Base-by-base conservation (phyloP, 2,113 vertebrate genomes). In the Vimba vimba region DNA sequence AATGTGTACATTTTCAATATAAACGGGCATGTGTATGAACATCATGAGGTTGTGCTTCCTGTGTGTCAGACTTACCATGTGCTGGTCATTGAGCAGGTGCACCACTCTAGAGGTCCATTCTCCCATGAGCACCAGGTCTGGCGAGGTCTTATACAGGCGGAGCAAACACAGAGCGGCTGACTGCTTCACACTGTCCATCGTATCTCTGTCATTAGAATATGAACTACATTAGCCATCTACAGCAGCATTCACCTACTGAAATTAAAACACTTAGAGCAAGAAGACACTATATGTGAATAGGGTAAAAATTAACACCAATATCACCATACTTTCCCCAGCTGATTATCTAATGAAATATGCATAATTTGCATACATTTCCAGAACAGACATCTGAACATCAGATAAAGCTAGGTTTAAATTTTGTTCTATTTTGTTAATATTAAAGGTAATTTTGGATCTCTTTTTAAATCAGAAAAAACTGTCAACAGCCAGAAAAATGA, bases 161-260 rank as follows among this genome's bases (percentile, higher is more conserved):
- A 98, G 94, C 76, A 98, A 93, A 92, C 97, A 98, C 57, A 98
- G 95, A 59, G 97, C 97, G 0, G 97, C 97, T 0, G 97, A 97
- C 93, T 98, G 97, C 79, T 98, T 98, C 90, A 98, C 97, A 0
- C 97, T 98, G 92, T 98, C 97, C 97, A 98, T 98, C 2, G 97
- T 98, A 83, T 98, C 97, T 17, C 97, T 98, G 91, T 12, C 0
- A 57, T 47, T 71, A 21, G 11, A 23, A 77, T 23, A 77, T 15
- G 50, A 77, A 55, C 15, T 77, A 12, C 8, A 33, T 77, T 10
- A 77, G 47, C 4, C 7, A 52, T 33, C 75, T 55, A 77, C 2
- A 27, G 73, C 45, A 75, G 21, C 9, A 6, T 43, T 69, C 27
- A 27, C 13, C 9, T 5, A 64, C 60, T 27, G 1, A 64, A 64